Evolutionary conservation across 2,797 vertebrate genomes (phyloP).

Genomic region (Propithecus perrieri): DNA sequence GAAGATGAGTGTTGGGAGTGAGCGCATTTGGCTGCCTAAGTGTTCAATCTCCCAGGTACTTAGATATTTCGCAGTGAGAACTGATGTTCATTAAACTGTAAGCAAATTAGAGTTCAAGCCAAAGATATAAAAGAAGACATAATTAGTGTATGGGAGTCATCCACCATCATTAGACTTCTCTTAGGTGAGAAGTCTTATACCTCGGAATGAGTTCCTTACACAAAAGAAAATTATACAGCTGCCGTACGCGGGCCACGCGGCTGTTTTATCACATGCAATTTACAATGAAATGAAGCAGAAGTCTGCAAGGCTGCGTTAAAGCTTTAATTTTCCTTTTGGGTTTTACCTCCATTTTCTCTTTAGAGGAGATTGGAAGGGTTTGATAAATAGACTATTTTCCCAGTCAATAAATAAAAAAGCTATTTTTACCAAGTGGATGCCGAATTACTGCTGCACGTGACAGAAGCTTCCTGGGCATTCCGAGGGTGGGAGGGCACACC

Average conservation of each 20-base stretch:
- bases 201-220: slow-evolving; percentile 71
- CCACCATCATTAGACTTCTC: slow-evolving; percentile 54
- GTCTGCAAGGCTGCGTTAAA: slow-evolving; percentile 73
- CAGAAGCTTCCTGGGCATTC: background rate
- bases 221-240: slow-evolving; percentile 71
- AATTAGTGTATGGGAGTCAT: slow-evolving; percentile 74
- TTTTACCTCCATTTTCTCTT: slow-evolving; percentile 78
- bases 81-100: slow-evolving; percentile 75
- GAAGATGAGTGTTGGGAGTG: background rate
- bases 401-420: slow-evolving; percentile 72
- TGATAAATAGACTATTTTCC: slow-evolving; percentile 74
- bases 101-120: slow-evolving; percentile 83
- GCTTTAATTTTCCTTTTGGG: slow-evolving; percentile 77
- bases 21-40: slow-evolving; percentile 51
- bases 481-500: background rate
- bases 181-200: slow-evolving; percentile 76
- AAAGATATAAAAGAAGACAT: slow-evolving; percentile 77
- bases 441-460: background rate
- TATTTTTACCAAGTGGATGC: slow-evolving; percentile 48
- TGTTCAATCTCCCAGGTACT: slow-evolving; percentile 67
- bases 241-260: slow-evolving; percentile 55
- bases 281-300: slow-evolving; percentile 83
- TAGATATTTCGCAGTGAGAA: slow-evolving; percentile 63
- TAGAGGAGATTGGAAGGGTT: slow-evolving; percentile 56
- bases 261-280: slow-evolving; percentile 79